phyloP scores from a whole-genome alignment of 2,113 vertebrate species.

The Misgurnus mizolepis region DNA sequence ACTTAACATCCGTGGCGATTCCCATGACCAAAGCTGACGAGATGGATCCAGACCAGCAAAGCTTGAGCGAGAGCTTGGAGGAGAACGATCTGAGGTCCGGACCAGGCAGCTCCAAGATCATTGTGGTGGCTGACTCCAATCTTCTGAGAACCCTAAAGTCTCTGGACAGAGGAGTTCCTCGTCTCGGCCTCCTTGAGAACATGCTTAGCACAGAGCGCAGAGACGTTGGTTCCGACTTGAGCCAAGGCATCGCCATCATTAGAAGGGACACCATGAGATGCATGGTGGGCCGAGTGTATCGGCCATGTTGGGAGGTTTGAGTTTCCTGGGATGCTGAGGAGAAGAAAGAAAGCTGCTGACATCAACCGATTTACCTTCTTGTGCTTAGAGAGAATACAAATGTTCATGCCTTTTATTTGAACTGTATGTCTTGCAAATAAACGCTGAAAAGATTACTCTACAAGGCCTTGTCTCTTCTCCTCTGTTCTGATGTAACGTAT shows the following conservation, averaged over 20 bases:
- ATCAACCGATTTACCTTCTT: not conserved
- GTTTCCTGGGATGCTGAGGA: not conserved
- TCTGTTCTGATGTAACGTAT: conserved; percentile 12
- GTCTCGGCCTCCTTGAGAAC: conserved; percentile 58
- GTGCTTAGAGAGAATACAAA: not conserved
- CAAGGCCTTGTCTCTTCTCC: not conserved
- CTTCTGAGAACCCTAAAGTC: conserved; percentile 65
- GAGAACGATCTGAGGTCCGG: conserved; percentile 48
- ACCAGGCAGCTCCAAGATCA: conserved; percentile 56
- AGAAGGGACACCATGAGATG: conserved; percentile 77
- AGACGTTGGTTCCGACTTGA: conserved; percentile 53
- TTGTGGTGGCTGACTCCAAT: conserved; percentile 63
- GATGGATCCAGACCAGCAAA: conserved; percentile 62
- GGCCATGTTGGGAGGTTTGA: conserved; percentile 79
- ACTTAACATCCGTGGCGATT: conserved; percentile 40
- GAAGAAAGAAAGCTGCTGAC: not conserved
- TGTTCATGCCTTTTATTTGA: conserved; percentile 34
- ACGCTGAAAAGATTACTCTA: conserved; percentile 19
- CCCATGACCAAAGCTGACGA: conserved; percentile 62
- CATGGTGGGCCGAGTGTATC: conserved; percentile 81
- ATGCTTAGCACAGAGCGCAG: conserved; percentile 56
- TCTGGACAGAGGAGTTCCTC: conserved; percentile 59
- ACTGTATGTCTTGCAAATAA: conserved; percentile 34
- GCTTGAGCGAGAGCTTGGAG: conserved; percentile 54
- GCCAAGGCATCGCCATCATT: conserved; percentile 65